These are phyloP conservation scores for Heloderma charlesbogerti DNA, from an alignment of 2,113 vertebrate species.

Conservation along the genomic window DNA sequence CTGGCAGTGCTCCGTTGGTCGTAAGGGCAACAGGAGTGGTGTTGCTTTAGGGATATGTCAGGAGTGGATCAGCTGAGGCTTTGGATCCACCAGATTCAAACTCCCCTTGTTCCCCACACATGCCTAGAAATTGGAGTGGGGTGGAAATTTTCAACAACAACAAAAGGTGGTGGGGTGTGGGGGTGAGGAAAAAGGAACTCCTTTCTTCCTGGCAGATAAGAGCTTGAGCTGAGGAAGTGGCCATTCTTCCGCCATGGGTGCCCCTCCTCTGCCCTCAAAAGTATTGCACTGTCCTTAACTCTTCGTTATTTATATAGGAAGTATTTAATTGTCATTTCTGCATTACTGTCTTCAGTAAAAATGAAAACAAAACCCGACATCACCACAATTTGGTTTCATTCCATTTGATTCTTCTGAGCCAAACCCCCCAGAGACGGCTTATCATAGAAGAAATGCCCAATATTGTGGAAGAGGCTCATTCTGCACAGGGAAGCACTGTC, in stretches of 20 bases:
- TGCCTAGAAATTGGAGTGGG: too few species aligned
- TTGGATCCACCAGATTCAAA: too few species aligned
- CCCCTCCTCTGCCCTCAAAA: neutral
- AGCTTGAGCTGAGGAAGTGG: too few species aligned
- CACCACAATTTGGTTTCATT: neutral
- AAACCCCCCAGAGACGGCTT: neutral
- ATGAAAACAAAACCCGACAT: neutral
- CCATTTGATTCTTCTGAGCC: neutral
- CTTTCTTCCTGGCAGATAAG: too few species aligned
- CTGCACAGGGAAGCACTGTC: slow-evolving; percentile 37
- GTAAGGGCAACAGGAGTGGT: too few species aligned
- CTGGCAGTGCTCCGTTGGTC: too few species aligned
- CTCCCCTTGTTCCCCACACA: too few species aligned
- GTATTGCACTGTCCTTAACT: neutral
- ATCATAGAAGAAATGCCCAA: slow-evolving; percentile 39
- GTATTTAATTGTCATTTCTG: neutral
- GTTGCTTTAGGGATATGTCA: too few species aligned
- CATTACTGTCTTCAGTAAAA: neutral
- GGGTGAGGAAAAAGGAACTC: too few species aligned
- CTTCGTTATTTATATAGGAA: neutral
- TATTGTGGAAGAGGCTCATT: neutral
- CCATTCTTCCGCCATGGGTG: neutral
- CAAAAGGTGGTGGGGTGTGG: too few species aligned
- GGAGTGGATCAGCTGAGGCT: too few species aligned
- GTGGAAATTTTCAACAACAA: too few species aligned